A percentile compares a stretch with the other conserved stretches of the same genome.
Evolutionary conservation across 53 echinoderm and acorn worm genomes (phyloP).

Genomic region (Luidia sarsii): DNA sequence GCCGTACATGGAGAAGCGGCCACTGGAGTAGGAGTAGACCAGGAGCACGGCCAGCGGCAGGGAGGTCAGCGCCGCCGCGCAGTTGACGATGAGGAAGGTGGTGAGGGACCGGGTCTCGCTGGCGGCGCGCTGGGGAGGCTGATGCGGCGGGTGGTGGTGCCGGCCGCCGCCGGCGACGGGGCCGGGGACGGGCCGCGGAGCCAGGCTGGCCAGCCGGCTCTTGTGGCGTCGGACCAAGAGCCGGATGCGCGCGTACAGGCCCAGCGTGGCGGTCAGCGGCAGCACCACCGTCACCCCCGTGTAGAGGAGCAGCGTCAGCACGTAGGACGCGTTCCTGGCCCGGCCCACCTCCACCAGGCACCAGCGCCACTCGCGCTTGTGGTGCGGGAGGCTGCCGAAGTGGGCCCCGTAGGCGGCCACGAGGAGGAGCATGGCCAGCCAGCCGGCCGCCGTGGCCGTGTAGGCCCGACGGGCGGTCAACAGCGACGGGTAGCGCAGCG

Average conservation of each 20-base stretch:
- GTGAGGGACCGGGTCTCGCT: conserved; percentile 9
- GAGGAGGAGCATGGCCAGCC: not conserved
- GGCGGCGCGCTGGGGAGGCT: not conserved
- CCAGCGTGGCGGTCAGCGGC: not conserved
- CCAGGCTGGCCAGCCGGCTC: conserved; percentile 1
- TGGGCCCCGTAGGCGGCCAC: not conserved
- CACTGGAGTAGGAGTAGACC: conserved; percentile 9
- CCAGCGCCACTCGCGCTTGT: conserved; percentile 11
- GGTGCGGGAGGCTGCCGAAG: conserved; percentile 1
- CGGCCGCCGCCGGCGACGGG: too few relatives aligned
- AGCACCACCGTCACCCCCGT: not conserved
- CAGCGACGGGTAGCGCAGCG: conserved; percentile 18
- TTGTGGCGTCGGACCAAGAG: conserved; percentile 3
- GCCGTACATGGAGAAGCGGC: conserved; percentile 22
- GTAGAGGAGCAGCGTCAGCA: not conserved
- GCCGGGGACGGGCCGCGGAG: conserved; percentile 24
- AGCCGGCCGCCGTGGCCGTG: not conserved
- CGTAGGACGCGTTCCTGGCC: not conserved
- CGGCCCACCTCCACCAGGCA: not conserved
- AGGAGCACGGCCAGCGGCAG: conserved; percentile 1
- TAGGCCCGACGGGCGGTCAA: conserved; percentile 26
- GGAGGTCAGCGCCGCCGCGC: conserved; percentile 10
- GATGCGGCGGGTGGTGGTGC: not conserved
- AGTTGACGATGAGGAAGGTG: conserved; percentile 27
- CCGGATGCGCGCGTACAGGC: not conserved